Conservation (phyloP, 2,797 vertebrate species). For the Mastacembelus armatus region DNA sequence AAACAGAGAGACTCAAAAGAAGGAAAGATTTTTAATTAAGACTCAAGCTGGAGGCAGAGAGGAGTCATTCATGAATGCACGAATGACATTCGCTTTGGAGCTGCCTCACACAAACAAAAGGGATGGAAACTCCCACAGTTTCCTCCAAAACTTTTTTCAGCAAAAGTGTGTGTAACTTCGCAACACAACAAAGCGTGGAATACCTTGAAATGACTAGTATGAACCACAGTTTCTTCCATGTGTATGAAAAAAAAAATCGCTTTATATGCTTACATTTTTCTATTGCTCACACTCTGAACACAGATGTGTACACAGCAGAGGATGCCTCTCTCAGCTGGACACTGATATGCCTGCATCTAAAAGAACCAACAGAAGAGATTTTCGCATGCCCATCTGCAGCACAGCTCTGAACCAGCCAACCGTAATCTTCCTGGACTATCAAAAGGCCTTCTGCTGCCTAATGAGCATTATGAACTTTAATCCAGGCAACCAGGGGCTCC, state of each 20-base stretch:
- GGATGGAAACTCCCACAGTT: not conserved
- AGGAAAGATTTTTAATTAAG: slow-evolving; percentile 47
- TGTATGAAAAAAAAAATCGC: not conserved
- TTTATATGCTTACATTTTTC: not conserved
- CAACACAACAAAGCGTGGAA: not conserved
- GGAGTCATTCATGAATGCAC: slow-evolving; percentile 21
- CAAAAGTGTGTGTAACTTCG: not conserved
- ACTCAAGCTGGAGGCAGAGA: slow-evolving; percentile 30
- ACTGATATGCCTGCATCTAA: slow-evolving; percentile 49
- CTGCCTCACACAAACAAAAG: slow-evolving; percentile 23
- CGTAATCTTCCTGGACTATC: slow-evolving; percentile 56
- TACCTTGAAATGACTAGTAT: slow-evolving; percentile 14
- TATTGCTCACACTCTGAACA: slow-evolving; percentile 25
- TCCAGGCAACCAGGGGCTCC: slow-evolving; percentile 15
- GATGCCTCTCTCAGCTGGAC: slow-evolving; percentile 33
- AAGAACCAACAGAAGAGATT: slow-evolving; percentile 57
- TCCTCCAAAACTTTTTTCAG: slow-evolving; percentile 5
- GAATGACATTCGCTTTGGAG: slow-evolving; percentile 29
- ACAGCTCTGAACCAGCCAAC: slow-evolving; percentile 49
- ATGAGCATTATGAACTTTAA: slow-evolving; percentile 44
- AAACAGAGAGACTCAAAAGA: slow-evolving; percentile 31
- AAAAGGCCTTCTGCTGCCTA: slow-evolving; percentile 59
- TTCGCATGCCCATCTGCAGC: slow-evolving; percentile 64
- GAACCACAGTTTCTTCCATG: slow-evolving; percentile 6
- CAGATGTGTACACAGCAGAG: slow-evolving; percentile 30